Evolutionary conservation across 2,888 invertebrate species (phyloP).

Genomic region (Endotricha flammealis): DNA sequence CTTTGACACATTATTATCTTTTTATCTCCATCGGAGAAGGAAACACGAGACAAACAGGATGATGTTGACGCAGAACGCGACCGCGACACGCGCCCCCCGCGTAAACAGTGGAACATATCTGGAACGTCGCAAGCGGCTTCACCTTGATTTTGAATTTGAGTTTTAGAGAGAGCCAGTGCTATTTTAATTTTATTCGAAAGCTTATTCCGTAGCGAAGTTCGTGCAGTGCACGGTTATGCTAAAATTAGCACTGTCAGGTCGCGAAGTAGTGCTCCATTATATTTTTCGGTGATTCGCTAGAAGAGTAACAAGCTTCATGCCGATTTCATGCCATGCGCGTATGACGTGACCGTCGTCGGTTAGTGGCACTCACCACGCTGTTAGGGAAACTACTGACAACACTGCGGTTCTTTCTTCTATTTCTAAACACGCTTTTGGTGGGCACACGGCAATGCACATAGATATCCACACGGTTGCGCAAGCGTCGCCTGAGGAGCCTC

Average conservation of each 20-base stretch:
- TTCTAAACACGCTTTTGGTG: constrained; percentile 43
- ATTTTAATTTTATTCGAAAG: constrained; percentile 70
- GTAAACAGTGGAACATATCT: constrained; percentile 61
- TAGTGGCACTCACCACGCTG: constrained; percentile 75
- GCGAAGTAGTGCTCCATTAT: constrained; percentile 10
- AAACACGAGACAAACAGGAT: constrained; percentile 42
- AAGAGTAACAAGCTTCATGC: constrained; percentile 45
- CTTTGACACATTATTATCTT: constrained; percentile 35
- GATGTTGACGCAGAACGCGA: constrained; percentile 46
- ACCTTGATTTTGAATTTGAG: constrained; percentile 76
- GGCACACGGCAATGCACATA: constrained; percentile 69
- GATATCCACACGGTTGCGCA: constrained; percentile 63
- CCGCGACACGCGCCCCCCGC: constrained; percentile 39
- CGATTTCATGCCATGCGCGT: constrained; percentile 51
- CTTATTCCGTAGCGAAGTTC: constrained; percentile 66
- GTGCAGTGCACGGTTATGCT: constrained; percentile 56
- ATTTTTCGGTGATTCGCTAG: constrained; percentile 28
- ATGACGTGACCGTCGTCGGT: constrained; percentile 30
- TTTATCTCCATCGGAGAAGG: constrained; percentile 31
- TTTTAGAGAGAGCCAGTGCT: constrained; percentile 61
- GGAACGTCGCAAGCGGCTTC: constrained; percentile 66
- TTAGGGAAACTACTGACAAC: constrained; percentile 51
- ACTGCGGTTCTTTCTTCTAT: constrained; percentile 42
- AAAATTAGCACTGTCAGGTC: constrained; percentile 48
- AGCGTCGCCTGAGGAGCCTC: constrained; percentile 54